Base-by-base conservation (phyloP, 2,888 invertebrate species). In the Agriotes lineatus region DNA sequence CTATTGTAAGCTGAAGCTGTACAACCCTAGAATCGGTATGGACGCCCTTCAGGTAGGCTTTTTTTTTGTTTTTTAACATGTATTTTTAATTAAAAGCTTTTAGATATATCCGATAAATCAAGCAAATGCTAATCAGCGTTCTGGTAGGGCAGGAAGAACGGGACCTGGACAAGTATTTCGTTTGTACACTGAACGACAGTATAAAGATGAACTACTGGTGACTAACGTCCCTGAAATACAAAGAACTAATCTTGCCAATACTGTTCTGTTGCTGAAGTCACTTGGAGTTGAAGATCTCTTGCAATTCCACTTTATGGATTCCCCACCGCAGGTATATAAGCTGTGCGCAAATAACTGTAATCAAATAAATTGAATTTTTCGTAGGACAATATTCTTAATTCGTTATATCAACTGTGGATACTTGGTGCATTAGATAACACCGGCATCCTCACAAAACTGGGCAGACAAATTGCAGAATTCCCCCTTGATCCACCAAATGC, bases 291-390 rank as follows among this genome's bases (percentile, higher is more conserved):
- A 97, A 76, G 97, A 99, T 85, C 86, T 99, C 39, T 85, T 99
- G 42, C 96, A 97, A 73, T 99, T 99, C 82, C 99, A 99, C 83
- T 99, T 99, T 79, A 99, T 99, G 99, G 99, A 99, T 82, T 98
- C 99, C 0, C 99, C 99, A 0, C 99, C 99, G 0, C 95, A 97
- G 87, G n/a, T n/a, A n/a, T n/a, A n/a, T n/a, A n/a, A n/a, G n/a
- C n/a, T n/a, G n/a, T n/a, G n/a, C n/a, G n/a, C n/a, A n/a, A n/a
- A n/a, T n/a, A n/a, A n/a, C n/a, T n/a, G n/a, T n/a, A n/a, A n/a
- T n/a, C n/a, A n/a, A n/a, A n/a, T n/a, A n/a, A n/a, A n/a, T 48
- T n/a, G n/a, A n/a, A n/a, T n/a, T n/a, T 39, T 37, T 20, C 22
- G 22, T 83, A 94, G 90, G 99, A 99, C 83, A 99, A 99, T 79